phyloP scores from a whole-genome alignment of 2,888 invertebrate genomes.

The Pyrrhia umbra region DNA sequence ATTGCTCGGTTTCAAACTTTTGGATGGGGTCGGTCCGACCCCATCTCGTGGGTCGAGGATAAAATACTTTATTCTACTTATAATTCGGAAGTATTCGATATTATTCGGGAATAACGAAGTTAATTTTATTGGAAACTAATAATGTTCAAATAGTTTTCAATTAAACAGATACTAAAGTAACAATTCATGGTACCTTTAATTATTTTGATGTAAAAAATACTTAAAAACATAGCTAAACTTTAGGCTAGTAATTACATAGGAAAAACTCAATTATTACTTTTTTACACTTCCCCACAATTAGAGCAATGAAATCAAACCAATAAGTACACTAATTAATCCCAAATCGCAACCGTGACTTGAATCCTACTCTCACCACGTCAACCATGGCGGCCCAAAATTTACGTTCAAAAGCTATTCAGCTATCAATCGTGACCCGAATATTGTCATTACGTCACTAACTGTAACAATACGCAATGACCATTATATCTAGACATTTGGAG shows the following conservation, averaged over 20 bases:
- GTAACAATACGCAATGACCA: slow-evolving; percentile 13
- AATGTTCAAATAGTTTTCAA: too few relatives aligned
- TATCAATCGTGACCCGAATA: slow-evolving; percentile 35
- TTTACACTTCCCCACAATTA: background rate
- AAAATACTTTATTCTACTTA: slow-evolving; percentile 49
- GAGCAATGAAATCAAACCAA: background rate
- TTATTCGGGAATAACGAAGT: slow-evolving; percentile 8
- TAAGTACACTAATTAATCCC: background rate
- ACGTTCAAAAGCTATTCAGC: slow-evolving; percentile 10
- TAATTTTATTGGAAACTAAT: too few relatives aligned
- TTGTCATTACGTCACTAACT: slow-evolving; percentile 20
- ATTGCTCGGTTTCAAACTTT: slow-evolving; percentile 51
- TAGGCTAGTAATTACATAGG: too few relatives aligned
- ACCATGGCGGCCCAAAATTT: background rate
- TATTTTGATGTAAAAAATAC: too few relatives aligned
- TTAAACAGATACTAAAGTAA: too few relatives aligned
- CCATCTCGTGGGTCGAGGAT: slow-evolving; percentile 34
- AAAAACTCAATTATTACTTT: too few relatives aligned
- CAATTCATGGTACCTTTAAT: too few relatives aligned
- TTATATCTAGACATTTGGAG: background rate
- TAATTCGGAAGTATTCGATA: slow-evolving; percentile 48
- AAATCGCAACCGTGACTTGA: background rate
- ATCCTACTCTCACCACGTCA: background rate
- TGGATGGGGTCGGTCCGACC: slow-evolving; percentile 36
- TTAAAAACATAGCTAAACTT: too few relatives aligned